A percentile compares a stretch with the other conserved stretches of the same genome.
Evolutionary conservation across 2,797 vertebrate species (phyloP).

Genomic region (Typhlichthys subterraneus): DNA sequence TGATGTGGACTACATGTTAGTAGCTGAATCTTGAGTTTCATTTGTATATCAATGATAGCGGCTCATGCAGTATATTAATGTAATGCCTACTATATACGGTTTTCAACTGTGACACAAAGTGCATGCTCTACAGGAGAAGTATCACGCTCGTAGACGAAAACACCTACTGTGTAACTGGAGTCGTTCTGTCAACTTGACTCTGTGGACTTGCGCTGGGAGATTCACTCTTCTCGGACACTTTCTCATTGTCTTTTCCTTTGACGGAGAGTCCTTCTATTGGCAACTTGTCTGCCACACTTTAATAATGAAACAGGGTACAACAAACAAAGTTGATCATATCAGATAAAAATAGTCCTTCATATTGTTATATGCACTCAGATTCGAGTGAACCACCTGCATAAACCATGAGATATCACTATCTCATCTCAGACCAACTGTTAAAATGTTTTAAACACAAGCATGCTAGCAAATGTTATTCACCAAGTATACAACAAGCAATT

Average conservation of each 20-base stretch:
- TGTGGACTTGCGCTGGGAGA: constrained; percentile 35
- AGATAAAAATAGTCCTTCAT: neutral
- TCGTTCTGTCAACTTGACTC: constrained; percentile 45
- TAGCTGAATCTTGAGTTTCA: too few species aligned
- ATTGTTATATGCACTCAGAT: neutral
- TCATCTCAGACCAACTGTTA: constrained; percentile 9
- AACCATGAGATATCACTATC: constrained; percentile 1
- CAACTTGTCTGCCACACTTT: constrained; percentile 60
- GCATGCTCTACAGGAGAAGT: neutral
- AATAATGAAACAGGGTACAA: constrained; percentile 15
- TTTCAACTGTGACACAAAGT: neutral
- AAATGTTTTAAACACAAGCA: neutral
- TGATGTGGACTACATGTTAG: too few species aligned
- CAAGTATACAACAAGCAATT: too few species aligned
- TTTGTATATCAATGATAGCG: too few species aligned
- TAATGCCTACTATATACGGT: too few species aligned
- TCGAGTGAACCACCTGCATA: constrained; percentile 5
- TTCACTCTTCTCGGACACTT: constrained; percentile 42
- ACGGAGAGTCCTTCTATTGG: constrained; percentile 51
- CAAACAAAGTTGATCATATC: neutral
- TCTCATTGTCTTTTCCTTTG: constrained; percentile 53
- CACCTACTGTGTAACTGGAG: constrained; percentile 64
- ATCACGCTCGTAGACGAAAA: neutral
- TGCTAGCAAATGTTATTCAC: too few species aligned
- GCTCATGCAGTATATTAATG: too few species aligned